Percentiles rank a stretch among this genome's conserved stretches.
Conservation (phyloP, 2,797 vertebrate genomes). For the Acanthornis magna region DNA sequence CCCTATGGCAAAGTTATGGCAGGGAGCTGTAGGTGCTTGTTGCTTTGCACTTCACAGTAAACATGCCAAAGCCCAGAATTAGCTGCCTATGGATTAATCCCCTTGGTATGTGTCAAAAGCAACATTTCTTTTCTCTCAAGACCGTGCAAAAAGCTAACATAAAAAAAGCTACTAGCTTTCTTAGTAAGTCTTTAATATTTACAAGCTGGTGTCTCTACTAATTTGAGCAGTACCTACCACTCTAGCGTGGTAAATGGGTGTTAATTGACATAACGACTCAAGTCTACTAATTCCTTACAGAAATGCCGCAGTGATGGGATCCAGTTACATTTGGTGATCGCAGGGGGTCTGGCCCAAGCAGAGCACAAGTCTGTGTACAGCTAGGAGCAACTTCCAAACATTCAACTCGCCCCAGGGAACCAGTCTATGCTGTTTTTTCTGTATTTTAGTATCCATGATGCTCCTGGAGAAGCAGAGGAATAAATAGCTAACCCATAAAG, state of each 20-base stretch:
- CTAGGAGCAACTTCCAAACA: background rate
- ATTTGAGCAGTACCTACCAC: background rate
- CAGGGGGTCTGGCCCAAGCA: background rate
- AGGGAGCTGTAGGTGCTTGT: background rate
- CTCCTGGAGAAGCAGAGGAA: background rate
- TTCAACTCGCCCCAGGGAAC: background rate
- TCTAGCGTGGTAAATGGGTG: background rate
- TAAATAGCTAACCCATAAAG: slow-evolving; percentile 30
- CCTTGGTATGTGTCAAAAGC: background rate
- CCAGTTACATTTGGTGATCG: background rate
- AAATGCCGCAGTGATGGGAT: background rate
- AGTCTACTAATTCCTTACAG: background rate
- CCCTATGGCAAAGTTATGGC: background rate
- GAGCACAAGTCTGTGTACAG: background rate
- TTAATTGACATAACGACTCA: background rate
- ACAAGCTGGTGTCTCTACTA: background rate
- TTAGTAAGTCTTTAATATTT: background rate
- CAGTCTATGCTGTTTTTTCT: background rate
- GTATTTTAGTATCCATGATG: background rate
- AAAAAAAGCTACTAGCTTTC: background rate
- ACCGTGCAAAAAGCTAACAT: background rate
- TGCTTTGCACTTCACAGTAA: slow-evolving; percentile 23
- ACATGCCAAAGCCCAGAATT: background rate
- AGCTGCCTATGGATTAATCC: background rate
- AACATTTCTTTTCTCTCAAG: background rate